Percentiles rank a stretch among this genome's conserved stretches.
Conservation (phyloP, 2,113 vertebrate genomes). For the Acanthisitta chloris region DNA sequence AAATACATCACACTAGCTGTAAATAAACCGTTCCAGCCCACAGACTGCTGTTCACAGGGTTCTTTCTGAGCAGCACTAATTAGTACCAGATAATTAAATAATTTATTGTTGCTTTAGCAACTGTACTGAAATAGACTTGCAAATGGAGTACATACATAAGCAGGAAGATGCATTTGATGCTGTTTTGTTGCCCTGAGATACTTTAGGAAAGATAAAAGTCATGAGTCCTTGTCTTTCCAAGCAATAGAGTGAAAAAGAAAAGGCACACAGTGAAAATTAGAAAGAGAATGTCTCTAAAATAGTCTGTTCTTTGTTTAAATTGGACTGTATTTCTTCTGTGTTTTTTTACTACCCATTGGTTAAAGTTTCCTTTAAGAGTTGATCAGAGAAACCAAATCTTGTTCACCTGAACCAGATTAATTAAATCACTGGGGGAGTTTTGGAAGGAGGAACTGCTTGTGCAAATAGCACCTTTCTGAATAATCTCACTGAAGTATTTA, state of each 20-base stretch:
- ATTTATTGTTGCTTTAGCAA: not conserved
- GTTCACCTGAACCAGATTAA: not conserved
- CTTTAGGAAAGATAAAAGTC: not conserved
- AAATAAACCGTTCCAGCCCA: not conserved
- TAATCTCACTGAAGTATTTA: not conserved
- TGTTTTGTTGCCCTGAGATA: not conserved
- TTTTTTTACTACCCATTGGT: not conserved
- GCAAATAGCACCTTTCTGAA: not conserved
- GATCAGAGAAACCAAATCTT: not conserved
- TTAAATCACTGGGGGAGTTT: not conserved
- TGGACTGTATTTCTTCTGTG: not conserved
- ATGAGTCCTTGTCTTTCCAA: not conserved
- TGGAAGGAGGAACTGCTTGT: not conserved
- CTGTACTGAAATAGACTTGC: not conserved
- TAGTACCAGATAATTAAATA: not conserved
- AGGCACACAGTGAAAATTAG: not conserved
- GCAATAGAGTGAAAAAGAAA: not conserved
- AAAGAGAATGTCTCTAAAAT: not conserved
- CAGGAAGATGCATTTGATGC: not conserved
- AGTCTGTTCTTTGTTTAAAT: not conserved
- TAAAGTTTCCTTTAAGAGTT: not conserved
- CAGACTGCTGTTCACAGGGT: not conserved
- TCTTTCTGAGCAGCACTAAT: not conserved
- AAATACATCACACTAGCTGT: not conserved
- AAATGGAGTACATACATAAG: not conserved